Base-by-base conservation (phyloP, 2,888 invertebrate genomes). In the Acanthoscelides obtectus region DNA sequence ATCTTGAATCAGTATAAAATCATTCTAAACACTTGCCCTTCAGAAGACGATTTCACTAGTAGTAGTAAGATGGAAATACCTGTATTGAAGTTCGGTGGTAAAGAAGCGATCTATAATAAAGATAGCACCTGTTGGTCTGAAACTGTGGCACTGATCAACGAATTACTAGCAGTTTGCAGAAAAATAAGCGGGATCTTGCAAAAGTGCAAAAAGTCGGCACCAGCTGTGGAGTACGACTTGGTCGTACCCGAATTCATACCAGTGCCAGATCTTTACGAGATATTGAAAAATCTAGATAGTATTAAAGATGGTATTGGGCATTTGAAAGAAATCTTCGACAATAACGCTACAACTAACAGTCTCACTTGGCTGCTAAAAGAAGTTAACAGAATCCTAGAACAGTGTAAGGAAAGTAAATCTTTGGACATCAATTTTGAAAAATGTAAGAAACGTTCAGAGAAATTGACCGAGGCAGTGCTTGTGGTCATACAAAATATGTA, bases 1-100 rank as follows among this genome's bases (percentile, higher is more conserved):
- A 86, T 90, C 12, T 84, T 94, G 22, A 90, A 91, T 75, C 95
- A 96, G 81, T 90, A 92, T 78, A 84, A 87, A 72, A 83, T 93
- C 0, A 85, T 94, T 21, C 81, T 95, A 0, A 88, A 91, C 78
- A 89, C 90, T 73, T 89, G 89, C 72, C 92, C 93, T 0, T 80
- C 80, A 8, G 83, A 86, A 75, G 77, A 76, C 21, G 76, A 76
- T 65, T 75, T 83, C 22, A 79, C 76, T 8, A 69, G 80, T n/a
- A 82, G 82, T 22, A 70, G 76, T 20, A 67, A 73, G 0, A 66
- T 69, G 2, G 79, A 81, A 69, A 76, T 83, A 65, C 80, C 83
- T 20, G 25, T 81, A 20, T 76, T 85, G 20, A 73, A 81, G 75
- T 75, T 80, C 22, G 75, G 74, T 20, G 67, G 67, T 0, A 73